Evolutionary conservation across 1,140 invertebrate genomes (phyloP).

Genomic region (Ptiloglossa arizonensis): DNA sequence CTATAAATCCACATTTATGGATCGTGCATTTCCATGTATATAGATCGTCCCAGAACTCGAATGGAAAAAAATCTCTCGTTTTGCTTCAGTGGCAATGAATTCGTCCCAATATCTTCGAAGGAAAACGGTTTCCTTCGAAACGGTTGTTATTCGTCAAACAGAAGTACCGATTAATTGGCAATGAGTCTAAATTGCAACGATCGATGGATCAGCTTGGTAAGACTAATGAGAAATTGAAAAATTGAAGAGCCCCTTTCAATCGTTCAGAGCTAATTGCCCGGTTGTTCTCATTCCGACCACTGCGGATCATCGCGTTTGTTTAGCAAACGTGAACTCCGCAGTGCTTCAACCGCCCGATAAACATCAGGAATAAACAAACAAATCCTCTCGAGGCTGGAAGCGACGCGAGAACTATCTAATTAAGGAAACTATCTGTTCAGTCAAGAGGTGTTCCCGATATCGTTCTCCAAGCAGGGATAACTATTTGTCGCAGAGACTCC

Average conservation of each 20-base stretch:
- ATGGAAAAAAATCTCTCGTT: too few relatives aligned
- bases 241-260: not conserved
- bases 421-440: not conserved
- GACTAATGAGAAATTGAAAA: not conserved
- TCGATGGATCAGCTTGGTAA: not conserved
- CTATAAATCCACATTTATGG: too few relatives aligned
- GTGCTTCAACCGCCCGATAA: not conserved
- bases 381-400: not conserved
- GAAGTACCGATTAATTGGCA: too few relatives aligned
- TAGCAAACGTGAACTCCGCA: not conserved
- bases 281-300: not conserved
- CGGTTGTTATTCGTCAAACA: too few relatives aligned
- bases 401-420: conserved; percentile 1
- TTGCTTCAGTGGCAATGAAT: too few relatives aligned
- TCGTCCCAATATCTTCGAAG: too few relatives aligned
- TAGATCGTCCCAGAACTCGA: too few relatives aligned
- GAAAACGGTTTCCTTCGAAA: too few relatives aligned
- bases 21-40: too few relatives aligned
- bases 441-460: not conserved
- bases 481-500: not conserved
- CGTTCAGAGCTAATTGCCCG: not conserved
- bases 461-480: not conserved
- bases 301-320: not conserved
- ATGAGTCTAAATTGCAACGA: too few relatives aligned
- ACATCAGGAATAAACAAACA: not conserved